Conservation (phyloP, 2,113 vertebrate species). For the Mustela lutreola region DNA sequence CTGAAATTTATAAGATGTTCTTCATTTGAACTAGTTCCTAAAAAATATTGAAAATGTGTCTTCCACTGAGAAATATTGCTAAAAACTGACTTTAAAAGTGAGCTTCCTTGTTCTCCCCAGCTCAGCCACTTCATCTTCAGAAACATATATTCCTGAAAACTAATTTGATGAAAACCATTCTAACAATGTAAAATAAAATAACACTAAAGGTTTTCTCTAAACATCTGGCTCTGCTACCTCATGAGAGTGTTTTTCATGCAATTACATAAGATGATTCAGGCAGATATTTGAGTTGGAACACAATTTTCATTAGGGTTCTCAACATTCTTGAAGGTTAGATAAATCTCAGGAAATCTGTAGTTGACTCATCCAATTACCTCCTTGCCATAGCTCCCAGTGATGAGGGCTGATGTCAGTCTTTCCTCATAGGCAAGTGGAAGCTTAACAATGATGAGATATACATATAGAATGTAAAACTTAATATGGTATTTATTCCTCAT, state of each 20-base stretch:
- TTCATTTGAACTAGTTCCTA: neutral
- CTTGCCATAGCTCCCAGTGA: neutral
- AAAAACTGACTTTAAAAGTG: neutral
- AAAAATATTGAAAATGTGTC: neutral
- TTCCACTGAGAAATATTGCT: neutral
- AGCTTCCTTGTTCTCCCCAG: neutral
- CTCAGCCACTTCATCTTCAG: constrained; percentile 4
- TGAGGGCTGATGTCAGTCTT: neutral
- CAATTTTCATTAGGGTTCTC: constrained; percentile 53
- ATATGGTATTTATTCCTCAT: neutral
- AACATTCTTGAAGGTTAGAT: constrained; percentile 8
- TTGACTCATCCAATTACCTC: neutral
- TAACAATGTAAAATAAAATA: neutral
- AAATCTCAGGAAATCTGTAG: constrained; percentile 48
- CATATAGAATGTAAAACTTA: neutral
- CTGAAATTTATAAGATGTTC: neutral
- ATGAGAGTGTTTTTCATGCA: neutral
- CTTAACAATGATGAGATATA: neutral
- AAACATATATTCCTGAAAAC: neutral
- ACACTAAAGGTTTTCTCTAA: constrained; percentile 9
- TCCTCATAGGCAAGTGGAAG: neutral
- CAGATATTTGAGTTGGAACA: neutral
- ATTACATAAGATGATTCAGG: neutral
- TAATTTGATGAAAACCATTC: constrained; percentile 32
- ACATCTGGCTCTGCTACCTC: constrained; percentile 50